These are phyloP conservation scores for Eurypyga helias DNA, from an alignment of 2,113 vertebrate species.

Conservation along the genomic window DNA sequence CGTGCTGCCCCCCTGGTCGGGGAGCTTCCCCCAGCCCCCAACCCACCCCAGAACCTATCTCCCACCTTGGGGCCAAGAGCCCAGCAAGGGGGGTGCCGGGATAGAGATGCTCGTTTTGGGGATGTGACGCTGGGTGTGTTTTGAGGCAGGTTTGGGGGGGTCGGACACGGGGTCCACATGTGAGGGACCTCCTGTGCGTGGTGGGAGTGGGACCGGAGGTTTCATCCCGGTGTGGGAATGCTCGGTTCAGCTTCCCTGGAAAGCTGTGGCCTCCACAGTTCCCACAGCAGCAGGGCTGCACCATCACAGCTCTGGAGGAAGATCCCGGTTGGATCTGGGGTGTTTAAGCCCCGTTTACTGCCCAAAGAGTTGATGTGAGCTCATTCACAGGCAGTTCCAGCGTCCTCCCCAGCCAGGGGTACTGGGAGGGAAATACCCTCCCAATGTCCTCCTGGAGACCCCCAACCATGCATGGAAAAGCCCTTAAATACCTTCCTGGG, in stretches of 20 bases:
- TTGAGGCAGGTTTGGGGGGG: neutral
- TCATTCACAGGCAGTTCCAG: neutral
- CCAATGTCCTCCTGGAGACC: neutral
- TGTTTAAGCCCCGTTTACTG: neutral
- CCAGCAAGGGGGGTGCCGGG: neutral
- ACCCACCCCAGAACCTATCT: accelerated
- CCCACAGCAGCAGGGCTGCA: neutral
- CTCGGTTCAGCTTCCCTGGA: conserved; percentile 23
- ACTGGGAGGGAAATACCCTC: neutral
- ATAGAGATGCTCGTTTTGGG: accelerated
- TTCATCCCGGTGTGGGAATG: neutral
- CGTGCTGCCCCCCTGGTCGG: neutral
- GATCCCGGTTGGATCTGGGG: neutral
- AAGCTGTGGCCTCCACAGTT: neutral
- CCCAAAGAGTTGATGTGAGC: neutral
- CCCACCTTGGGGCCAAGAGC: accelerated
- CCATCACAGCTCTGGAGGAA: neutral
- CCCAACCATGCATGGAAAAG: neutral
- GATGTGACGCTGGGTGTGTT: neutral
- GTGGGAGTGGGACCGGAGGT: neutral
- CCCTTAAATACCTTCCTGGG: neutral
- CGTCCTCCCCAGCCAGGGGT: neutral
- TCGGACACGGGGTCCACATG: accelerated
- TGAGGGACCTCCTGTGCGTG: neutral
- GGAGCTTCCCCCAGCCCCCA: neutral